A percentile compares a stretch with the other conserved stretches of the same genome.
phyloP scores from a whole-genome alignment of 2,113 vertebrate genomes.

The Cinclus mexicanus region DNA sequence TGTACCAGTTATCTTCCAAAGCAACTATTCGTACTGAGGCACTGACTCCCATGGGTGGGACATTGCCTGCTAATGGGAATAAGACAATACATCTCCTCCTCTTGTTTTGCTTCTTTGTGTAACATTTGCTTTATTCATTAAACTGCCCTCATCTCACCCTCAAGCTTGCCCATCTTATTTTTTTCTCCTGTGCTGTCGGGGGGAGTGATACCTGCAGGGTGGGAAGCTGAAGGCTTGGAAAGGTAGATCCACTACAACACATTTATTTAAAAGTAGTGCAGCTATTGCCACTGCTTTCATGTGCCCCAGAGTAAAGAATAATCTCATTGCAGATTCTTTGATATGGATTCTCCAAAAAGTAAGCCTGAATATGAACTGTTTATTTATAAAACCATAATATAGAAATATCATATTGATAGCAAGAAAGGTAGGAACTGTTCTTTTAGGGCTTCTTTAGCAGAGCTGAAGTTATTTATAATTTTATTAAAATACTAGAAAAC shows the following conservation, averaged over 20 bases:
- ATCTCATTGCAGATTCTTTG: background rate
- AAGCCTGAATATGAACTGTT: background rate
- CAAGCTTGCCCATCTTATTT: background rate
- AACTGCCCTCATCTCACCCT: background rate
- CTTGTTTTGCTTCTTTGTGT: background rate
- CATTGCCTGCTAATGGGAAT: background rate
- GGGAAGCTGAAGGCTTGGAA: background rate
- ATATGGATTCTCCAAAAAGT: background rate
- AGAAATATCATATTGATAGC: background rate
- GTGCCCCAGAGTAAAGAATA: background rate
- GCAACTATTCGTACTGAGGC: background rate
- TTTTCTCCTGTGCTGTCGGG: background rate
- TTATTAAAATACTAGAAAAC: background rate
- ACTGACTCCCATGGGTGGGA: background rate
- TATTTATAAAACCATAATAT: background rate
- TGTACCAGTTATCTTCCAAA: background rate
- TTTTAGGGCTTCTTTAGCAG: background rate
- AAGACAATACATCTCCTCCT: background rate
- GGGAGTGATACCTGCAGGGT: fast-evolving
- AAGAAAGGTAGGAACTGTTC: background rate
- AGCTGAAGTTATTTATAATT: background rate
- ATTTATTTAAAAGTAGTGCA: background rate
- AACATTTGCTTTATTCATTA: background rate
- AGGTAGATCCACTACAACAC: too few species aligned
- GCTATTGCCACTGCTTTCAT: background rate